These are phyloP conservation scores for Trissolcus basalis DNA, from an alignment of 1,140 invertebrate species.

Conservation along the genomic window DNA sequence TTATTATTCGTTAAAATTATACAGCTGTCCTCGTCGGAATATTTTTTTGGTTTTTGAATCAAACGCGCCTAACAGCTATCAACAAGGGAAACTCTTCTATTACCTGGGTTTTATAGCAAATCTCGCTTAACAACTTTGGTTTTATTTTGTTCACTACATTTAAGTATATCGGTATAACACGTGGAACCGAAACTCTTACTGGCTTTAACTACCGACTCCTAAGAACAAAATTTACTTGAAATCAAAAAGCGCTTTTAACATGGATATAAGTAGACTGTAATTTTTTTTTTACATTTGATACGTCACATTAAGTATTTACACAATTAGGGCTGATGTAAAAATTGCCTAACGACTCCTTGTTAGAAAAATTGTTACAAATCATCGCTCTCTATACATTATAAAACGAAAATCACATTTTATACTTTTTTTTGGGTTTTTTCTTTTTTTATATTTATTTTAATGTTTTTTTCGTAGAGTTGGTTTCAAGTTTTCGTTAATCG, in stretches of 20 bases:
- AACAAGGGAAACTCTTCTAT: slow-evolving; percentile 37
- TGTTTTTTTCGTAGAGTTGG: slow-evolving; percentile 10
- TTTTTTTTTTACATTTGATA: slow-evolving; percentile 56
- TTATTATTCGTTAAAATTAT: background rate
- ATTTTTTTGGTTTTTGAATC: slow-evolving; percentile 29
- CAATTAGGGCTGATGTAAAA: slow-evolving; percentile 59
- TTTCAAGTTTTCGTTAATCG: slow-evolving; percentile 5
- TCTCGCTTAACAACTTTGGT: too few relatives aligned
- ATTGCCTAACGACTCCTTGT: slow-evolving; percentile 55
- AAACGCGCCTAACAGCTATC: slow-evolving; percentile 51
- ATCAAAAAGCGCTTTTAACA: too few relatives aligned
- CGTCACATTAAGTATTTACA: slow-evolving; percentile 58
- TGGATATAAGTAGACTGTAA: too few relatives aligned
- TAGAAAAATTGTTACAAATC: slow-evolving; percentile 60
- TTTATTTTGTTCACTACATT: too few relatives aligned
- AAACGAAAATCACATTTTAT: slow-evolving; percentile 45
- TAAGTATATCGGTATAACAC: too few relatives aligned
- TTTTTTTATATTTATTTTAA: slow-evolving; percentile 20
- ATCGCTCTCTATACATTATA: slow-evolving; percentile 58
- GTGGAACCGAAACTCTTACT: too few relatives aligned
- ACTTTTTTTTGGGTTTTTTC: slow-evolving; percentile 2
- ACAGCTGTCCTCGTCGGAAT: too few relatives aligned
- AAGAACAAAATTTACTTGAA: too few relatives aligned
- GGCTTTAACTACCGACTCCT: too few relatives aligned
- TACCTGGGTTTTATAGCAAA: too few relatives aligned